Base-by-base conservation (phyloP, 1,140 invertebrate genomes). In the Aphaenogaster rudis region DNA sequence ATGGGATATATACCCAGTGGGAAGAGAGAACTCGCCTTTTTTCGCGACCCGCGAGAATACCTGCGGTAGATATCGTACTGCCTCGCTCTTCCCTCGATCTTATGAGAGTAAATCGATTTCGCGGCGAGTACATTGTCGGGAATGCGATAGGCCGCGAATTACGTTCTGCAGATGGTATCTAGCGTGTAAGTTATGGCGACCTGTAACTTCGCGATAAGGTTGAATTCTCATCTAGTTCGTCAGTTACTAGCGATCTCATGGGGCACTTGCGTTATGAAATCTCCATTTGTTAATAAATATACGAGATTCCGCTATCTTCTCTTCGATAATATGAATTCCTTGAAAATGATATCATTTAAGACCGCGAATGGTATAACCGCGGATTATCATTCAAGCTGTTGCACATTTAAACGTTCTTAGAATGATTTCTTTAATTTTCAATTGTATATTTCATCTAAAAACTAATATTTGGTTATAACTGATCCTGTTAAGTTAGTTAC, bases 1-100 rank as follows among this genome's bases (percentile, higher is more conserved):
- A 95, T 95, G 94, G 94, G 89, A 92, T 93, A 94, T 93, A 94
- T 93, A 94, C 90, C 93, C 88, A 39, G 54, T 76, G 87, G 87
- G 69, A 86, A 92, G 92, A 92, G 88, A 93, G 91, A 90, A 91
- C 88, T 89, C 57, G 84, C 78, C 9, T 72, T 82, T 82, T 74
- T 82, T 74, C 86, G 87, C 87, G 72, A 87, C 78, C 79, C 87
- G 72, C 86, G 81, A 86, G 87, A 91, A 92, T 90, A 88, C 77
- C 85, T 80, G 74, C 89, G 77, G 64, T 61, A 88, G 86, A 90
- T 90, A 91, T 90, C 86, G 77, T 72, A 80, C 54, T 61, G 77
- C 69, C 69, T 82, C 74, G 59, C 33, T 82, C 57, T 82, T 67
- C 42, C 54, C 52, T 79, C 79, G 77, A 89, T 90, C 79, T 78